phyloP scores from a whole-genome alignment of 2,113 vertebrate species.

The Pyrgilauda ruficollis region DNA sequence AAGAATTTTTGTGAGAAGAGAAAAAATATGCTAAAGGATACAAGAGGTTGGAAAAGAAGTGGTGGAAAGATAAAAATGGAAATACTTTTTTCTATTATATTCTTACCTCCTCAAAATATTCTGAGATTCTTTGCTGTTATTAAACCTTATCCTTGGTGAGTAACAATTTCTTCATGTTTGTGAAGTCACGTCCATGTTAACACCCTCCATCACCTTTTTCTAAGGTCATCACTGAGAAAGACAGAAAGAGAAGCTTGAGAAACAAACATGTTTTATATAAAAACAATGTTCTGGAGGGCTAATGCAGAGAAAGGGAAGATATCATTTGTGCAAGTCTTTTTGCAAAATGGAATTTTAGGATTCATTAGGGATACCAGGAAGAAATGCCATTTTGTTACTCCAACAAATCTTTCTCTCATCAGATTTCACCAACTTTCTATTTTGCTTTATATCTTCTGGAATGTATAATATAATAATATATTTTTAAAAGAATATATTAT shows the following conservation, averaged over 20 bases:
- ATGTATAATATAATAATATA: not conserved
- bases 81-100: not conserved
- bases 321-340: not conserved
- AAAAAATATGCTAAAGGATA: not conserved
- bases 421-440: not conserved
- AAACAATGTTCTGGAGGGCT: not conserved
- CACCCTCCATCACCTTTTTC: not conserved
- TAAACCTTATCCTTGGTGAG: not conserved
- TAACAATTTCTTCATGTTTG: not conserved
- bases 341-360: not conserved
- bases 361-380: not conserved
- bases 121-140: not conserved
- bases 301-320: not conserved
- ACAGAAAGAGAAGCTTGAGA: not conserved
- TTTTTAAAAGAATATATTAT: not conserved
- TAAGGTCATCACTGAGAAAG: not conserved
- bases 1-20: not conserved
- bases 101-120: not conserved
- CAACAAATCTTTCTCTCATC: not conserved
- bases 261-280: not conserved
- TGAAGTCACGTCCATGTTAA: not conserved
- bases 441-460: not conserved
- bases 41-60: not conserved
- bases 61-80: not conserved
- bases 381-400: not conserved